These are phyloP conservation scores for Notamacropus eugenii DNA, from an alignment of 2,797 vertebrate genomes.

Conservation along the genomic window DNA sequence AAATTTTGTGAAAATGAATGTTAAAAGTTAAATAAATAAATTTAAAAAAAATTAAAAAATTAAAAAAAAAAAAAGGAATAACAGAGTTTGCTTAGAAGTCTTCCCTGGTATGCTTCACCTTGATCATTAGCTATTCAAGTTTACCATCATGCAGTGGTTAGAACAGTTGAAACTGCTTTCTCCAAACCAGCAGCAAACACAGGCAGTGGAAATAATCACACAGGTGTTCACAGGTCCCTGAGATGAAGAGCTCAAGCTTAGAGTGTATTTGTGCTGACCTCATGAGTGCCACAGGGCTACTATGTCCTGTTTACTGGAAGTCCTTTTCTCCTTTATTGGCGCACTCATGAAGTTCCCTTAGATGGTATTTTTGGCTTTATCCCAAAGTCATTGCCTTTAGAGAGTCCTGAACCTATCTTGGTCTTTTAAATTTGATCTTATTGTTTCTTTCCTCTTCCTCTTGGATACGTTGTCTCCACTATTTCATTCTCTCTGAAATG, in stretches of 20 bases:
- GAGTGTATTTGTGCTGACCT: neutral
- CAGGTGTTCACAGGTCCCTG: neutral
- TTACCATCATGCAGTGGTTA: neutral
- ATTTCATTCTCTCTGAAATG: neutral
- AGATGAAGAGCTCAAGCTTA: neutral
- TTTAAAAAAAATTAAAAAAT: no score
- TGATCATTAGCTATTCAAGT: neutral
- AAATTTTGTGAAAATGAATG: no score
- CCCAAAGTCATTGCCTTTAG: neutral
- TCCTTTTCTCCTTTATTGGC: neutral
- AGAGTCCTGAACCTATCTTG: neutral
- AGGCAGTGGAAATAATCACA: neutral
- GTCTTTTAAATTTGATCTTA: neutral
- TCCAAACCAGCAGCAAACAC: neutral
- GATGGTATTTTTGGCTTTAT: neutral
- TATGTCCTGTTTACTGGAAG: neutral
- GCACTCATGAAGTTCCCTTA: neutral
- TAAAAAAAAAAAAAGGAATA: no score
- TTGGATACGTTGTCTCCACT: neutral
- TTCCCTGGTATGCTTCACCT: neutral
- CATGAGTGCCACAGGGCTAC: neutral
- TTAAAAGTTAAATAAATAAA: no score
- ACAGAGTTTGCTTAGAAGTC: no score
- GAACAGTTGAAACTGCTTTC: neutral
- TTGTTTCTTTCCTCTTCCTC: neutral